phyloP scores from a whole-genome alignment of 2,888 invertebrate species.

The Mantis religiosa region DNA sequence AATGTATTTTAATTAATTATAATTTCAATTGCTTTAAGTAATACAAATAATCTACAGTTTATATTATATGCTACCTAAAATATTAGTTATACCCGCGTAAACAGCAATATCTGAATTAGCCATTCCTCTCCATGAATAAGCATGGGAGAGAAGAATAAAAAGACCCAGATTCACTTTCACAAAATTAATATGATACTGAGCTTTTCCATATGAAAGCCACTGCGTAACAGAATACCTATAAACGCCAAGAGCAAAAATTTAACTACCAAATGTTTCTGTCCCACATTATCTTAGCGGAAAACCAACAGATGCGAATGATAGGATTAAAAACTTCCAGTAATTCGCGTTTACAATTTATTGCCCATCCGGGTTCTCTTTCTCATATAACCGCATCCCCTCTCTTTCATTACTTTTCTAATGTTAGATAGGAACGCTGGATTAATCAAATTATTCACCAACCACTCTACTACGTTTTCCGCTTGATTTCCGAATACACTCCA shows the following conservation, averaged over 20 bases:
- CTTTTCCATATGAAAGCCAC: too few relatives aligned
- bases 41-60: too few relatives aligned
- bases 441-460: slow-evolving; percentile 9
- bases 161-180: too few relatives aligned
- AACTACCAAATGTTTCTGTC: neutral
- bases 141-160: too few relatives aligned
- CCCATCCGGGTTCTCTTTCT: neutral
- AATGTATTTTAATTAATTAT: too few relatives aligned
- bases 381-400: neutral
- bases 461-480: neutral
- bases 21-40: too few relatives aligned
- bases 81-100: too few relatives aligned
- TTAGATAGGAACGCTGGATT: neutral
- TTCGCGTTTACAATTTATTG: neutral
- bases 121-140: too few relatives aligned
- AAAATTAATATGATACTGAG: too few relatives aligned
- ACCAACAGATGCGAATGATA: slow-evolving; percentile 9
- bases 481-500: neutral
- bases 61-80: too few relatives aligned
- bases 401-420: slow-evolving; percentile 4
- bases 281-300: neutral
- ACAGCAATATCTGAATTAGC: too few relatives aligned
- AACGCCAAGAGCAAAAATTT: neutral
- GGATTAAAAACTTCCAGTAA: slow-evolving; percentile 5
- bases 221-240: too few relatives aligned